phyloP scores from a whole-genome alignment of 2,888 invertebrate genomes.

The Oligia strigilis region DNA sequence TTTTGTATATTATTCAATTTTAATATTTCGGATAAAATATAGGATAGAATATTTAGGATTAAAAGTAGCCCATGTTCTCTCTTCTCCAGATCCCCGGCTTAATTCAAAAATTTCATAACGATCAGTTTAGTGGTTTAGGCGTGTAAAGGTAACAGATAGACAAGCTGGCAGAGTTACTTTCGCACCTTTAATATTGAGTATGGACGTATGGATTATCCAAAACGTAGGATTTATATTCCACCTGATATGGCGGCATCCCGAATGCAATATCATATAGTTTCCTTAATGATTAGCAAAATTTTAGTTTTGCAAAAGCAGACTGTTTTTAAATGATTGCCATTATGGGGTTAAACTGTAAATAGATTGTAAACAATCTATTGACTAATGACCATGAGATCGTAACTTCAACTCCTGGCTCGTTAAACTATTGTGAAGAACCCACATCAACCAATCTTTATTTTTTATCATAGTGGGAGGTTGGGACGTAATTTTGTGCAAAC shows the following conservation, averaged over 20 bases:
- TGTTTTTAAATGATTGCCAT: not conserved
- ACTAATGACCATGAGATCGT: not conserved
- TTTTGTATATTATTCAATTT: not conserved
- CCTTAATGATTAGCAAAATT: not conserved
- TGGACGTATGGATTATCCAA: not conserved
- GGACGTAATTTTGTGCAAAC: not conserved
- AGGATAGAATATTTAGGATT: not conserved
- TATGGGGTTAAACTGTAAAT: not conserved
- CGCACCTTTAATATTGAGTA: not conserved
- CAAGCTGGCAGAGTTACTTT: not conserved
- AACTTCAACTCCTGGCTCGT: not conserved
- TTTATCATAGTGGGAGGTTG: no score
- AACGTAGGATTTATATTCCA: not conserved
- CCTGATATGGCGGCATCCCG: no score
- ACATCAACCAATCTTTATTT: slow-evolving; percentile 2
- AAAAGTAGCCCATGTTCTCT: not conserved
- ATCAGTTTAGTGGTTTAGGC: no score
- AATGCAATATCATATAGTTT: not conserved
- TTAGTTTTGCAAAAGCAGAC: not conserved
- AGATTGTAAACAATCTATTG: not conserved
- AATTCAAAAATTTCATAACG: no score
- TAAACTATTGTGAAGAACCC: slow-evolving; percentile 12
- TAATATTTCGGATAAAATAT: not conserved
- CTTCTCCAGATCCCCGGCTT: no score
- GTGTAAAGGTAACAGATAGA: no score